Evolutionary conservation across 2,113 vertebrate species (phyloP), one percentile per base, ranked within the genome.

Genomic region (Eonycteris spelaea): DNA sequence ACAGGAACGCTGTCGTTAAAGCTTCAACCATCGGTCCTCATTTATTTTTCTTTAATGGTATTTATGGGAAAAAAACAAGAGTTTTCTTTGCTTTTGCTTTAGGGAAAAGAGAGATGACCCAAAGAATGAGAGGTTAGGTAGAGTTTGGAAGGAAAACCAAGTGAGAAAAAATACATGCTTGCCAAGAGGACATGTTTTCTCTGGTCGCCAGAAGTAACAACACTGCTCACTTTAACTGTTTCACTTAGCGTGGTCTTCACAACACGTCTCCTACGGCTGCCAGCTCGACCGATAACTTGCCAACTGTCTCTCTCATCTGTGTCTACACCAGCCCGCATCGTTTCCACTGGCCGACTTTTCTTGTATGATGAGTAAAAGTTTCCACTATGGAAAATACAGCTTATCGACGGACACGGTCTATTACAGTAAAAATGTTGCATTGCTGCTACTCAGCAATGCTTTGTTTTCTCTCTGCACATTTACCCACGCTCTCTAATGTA

Each of bases 81-180:
- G 15, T 8, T 43, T 74, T 68, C 61, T 63, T 78, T 53, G 45
- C 24, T 70, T 91, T 94, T 45, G 38, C 75, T 80, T 95, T 40
- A 86, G 86, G 77, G 89, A 82, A 92, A 90, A 95, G 57, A 87
- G 22, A 92, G 71, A 92, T 86, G 93, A 96, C 55, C 74, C 63
- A 80, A 90, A 92, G 75, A 86, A 88, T 1, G 24, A 94, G 86
- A 79, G 65, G 48, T 94, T 30, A 90, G 53, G 35, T 74, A 55
- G 73, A 87, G 53, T 57, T 78, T 71, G 87, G 92, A 93, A 86
- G 74, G 83, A 95, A 95, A 95, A 67, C 59, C 38, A 35, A 94
- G 86, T 77, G 91, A 96, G 95, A 96, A 95, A 95, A 90, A 74
- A 9, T 1, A 59, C 55, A 75, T 0, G 65, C 68, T 35, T 96